Evolutionary conservation across 35 echinoderm and acorn worm species (phyloP).

Genomic region (Apostichopus californicus): DNA sequence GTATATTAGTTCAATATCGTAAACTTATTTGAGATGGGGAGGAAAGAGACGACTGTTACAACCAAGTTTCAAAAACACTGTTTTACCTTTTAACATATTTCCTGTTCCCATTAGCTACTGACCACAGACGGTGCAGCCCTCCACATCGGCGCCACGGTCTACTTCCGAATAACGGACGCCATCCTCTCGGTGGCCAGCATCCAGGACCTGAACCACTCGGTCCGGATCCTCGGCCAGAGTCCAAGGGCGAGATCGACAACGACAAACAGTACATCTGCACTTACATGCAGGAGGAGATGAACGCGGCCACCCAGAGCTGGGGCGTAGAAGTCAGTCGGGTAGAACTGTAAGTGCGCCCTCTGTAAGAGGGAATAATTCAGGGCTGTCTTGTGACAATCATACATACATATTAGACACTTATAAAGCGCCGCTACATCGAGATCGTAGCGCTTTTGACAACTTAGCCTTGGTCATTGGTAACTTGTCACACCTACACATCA

Average conservation of each 20-base stretch:
- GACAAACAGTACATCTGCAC: conserved; percentile 69
- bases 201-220: conserved; percentile 91
- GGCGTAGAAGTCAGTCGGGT: conserved; percentile 92
- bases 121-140: conserved; percentile 89
- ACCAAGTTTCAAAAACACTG: too few species aligned
- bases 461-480: too few species aligned
- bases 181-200: conserved; percentile 74
- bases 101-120: conserved; percentile 58
- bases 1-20: too few species aligned
- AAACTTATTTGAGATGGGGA: too few species aligned
- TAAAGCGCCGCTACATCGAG: not conserved
- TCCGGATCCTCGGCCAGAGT: conserved; percentile 75
- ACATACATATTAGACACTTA: too few species aligned
- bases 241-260: conserved; percentile 46
- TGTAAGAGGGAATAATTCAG: too few species aligned
- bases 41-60: too few species aligned
- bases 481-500: not conserved
- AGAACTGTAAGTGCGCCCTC: conserved; percentile 78
- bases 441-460: not conserved
- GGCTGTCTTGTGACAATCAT: too few species aligned
- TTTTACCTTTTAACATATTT: not conserved
- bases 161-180: conserved; percentile 86
- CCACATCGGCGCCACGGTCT: conserved; percentile 80
- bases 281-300: conserved; percentile 84
- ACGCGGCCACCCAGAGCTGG: conserved; percentile 81